Conservation (phyloP, 1,140 invertebrate genomes). For the Dreissena polymorpha region DNA sequence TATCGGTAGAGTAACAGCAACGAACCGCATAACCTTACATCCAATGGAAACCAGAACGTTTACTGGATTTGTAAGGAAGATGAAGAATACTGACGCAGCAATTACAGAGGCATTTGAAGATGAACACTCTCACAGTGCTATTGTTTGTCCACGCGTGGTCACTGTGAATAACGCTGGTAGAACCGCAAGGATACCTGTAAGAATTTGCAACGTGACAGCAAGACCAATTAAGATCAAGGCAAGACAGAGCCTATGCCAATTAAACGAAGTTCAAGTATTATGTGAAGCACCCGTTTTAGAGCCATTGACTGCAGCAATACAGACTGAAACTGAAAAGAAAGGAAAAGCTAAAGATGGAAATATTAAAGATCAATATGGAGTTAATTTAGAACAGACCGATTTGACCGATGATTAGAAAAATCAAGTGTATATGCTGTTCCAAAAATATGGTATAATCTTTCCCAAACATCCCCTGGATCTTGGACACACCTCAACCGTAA, state of each 20-base stretch:
- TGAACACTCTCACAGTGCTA: not conserved
- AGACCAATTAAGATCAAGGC: slow-evolving; percentile 7
- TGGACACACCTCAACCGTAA: too few relatives aligned
- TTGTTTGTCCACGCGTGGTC: slow-evolving; percentile 12
- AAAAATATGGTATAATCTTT: too few relatives aligned
- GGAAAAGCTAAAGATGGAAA: not conserved
- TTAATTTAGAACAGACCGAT: slow-evolving; percentile 6
- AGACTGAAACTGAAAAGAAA: not conserved
- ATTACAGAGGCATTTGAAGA: slow-evolving; percentile 4
- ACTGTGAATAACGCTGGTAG: not conserved
- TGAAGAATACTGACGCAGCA: not conserved
- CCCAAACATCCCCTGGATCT: too few relatives aligned
- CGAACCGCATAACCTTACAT: not conserved
- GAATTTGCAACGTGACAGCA: slow-evolving; percentile 22
- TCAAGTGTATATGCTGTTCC: too few relatives aligned
- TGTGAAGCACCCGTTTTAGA: not conserved
- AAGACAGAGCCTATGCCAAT: slow-evolving; percentile 1
- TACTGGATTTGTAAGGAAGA: slow-evolving; percentile 11
- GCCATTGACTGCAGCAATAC: not conserved
- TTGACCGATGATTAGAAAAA: not conserved
- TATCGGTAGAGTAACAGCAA: not conserved
- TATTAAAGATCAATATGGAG: slow-evolving; percentile 8
- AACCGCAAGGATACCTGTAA: slow-evolving; percentile 15
- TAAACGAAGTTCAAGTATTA: slow-evolving; percentile 5
- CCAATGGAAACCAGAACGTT: not conserved